Evolutionary conservation across 1,140 invertebrate species (phyloP).

Genomic region (Acyrthosiphon pisum): DNA sequence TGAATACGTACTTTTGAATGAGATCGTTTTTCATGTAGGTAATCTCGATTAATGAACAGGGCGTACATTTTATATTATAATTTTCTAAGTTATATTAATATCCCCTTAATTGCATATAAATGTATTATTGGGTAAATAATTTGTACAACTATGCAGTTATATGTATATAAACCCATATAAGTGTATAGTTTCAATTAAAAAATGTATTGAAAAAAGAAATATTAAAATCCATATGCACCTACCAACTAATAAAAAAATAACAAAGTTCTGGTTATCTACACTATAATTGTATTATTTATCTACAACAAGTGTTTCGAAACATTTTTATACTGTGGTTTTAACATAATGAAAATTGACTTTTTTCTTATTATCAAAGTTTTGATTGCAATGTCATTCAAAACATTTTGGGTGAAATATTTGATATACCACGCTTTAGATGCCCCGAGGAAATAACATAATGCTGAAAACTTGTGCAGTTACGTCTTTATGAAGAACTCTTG

Average conservation of each 20-base stretch:
- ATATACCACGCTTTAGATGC: background rate
- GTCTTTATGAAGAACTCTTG: slow-evolving; percentile 19
- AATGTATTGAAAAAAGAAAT: background rate
- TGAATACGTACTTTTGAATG: background rate
- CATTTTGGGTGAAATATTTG: slow-evolving; percentile 24
- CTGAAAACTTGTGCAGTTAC: slow-evolving; percentile 23
- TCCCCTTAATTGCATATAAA: background rate
- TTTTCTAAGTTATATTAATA: background rate
- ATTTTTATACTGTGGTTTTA: background rate
- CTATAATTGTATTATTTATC: background rate
- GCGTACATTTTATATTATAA: background rate
- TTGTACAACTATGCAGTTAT: background rate
- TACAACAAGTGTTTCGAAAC: background rate
- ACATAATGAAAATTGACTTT: slow-evolving; percentile 5
- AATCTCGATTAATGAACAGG: background rate
- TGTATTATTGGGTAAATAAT: background rate
- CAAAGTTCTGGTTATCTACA: background rate
- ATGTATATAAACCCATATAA: background rate
- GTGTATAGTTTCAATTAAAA: background rate
- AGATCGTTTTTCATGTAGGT: background rate
- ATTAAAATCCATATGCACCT: background rate
- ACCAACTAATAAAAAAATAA: background rate
- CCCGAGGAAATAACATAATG: background rate
- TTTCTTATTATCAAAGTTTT: slow-evolving; percentile 24
- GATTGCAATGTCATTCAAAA: slow-evolving; percentile 33